Evolutionary conservation across 2,888 invertebrate species (phyloP), one percentile per base, ranked within the genome.

Genomic region (Choreutis nemorana): DNA sequence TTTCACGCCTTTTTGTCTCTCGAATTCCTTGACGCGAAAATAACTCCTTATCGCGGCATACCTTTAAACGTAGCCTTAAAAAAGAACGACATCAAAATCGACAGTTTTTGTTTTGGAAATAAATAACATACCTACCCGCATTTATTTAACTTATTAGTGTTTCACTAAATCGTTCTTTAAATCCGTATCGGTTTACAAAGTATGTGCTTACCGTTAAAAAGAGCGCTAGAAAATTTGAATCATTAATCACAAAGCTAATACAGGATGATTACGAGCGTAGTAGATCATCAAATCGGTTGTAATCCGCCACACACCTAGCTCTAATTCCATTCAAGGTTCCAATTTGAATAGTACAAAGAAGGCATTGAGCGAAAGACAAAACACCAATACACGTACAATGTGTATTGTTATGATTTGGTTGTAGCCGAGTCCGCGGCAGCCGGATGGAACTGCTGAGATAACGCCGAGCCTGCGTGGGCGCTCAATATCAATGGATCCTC

Each of bases 1-100:
- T 77, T 78, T 78, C 75, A 77, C 77, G 77, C 77, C 70, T 77
- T 78, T 77, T 78, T 77, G 67, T 60, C 67, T 55, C 58, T 51
- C 63, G 66, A 63, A 75, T 75, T 68, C 73, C 58, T 64, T 66
- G 68, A 72, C 63, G 71, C 73, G 59, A 75, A 77, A 73, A 77
- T 75, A 77, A 72, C 71, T 71, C 61, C 71, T 75, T 73, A 75
- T 72, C 72, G 68, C 70, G 71, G 72, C 68, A 72, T 73, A 70
- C 73, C 52, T 72, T 66, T 71, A 64, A 71, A 67, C n/a, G 71
- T 65, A 62, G 63, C 54, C 64, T 63, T 57, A 67, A 72, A n/a
- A 73, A 72, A 65, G 62, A 68, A 64, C 43, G 46, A 38, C n/a
- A 47, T 51, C 55, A 45, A 56, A 54, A 59, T 60, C 56, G 55